Evolutionary conservation across 2,888 invertebrate species (phyloP).

Genomic region (Drosophila koepferae): DNA sequence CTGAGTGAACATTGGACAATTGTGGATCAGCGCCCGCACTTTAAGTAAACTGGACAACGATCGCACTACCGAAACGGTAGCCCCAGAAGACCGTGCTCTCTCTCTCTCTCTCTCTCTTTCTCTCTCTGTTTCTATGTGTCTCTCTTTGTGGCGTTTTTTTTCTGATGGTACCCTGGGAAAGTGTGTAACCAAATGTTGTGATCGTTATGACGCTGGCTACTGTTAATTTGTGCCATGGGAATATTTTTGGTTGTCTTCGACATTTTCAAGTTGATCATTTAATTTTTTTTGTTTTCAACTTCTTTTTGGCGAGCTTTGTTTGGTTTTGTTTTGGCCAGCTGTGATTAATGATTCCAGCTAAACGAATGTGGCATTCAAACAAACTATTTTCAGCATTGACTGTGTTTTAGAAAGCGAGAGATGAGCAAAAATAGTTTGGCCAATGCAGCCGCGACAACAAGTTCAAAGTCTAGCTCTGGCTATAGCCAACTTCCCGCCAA

Average conservation of each 20-base stretch:
- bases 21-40: conserved; percentile 53
- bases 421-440: conserved; percentile 18
- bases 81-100: conserved; percentile 23
- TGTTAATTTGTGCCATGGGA: conserved; percentile 78
- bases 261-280: conserved; percentile 39
- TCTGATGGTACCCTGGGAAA: conserved; percentile 65
- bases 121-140: no score
- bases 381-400: conserved; percentile 10
- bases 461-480: conserved; percentile 23
- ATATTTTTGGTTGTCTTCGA: conserved; percentile 36
- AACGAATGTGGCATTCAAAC: conserved; percentile 23
- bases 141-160: conserved; percentile 32
- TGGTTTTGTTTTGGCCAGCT: conserved; percentile 31
- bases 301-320: conserved; percentile 36
- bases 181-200: conserved; percentile 40
- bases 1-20: conserved; percentile 14
- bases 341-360: conserved; percentile 44
- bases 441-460: conserved; percentile 13
- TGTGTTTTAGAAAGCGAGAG: conserved; percentile 44
- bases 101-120: background rate
- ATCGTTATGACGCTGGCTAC: conserved; percentile 51
- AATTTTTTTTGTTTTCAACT: background rate
- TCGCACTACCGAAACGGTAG: conserved; percentile 53
- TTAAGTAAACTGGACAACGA: conserved; percentile 36
- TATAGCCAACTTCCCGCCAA: background rate